Conservation (phyloP, 2,797 vertebrate genomes). For the Sebastes itinus region DNA sequence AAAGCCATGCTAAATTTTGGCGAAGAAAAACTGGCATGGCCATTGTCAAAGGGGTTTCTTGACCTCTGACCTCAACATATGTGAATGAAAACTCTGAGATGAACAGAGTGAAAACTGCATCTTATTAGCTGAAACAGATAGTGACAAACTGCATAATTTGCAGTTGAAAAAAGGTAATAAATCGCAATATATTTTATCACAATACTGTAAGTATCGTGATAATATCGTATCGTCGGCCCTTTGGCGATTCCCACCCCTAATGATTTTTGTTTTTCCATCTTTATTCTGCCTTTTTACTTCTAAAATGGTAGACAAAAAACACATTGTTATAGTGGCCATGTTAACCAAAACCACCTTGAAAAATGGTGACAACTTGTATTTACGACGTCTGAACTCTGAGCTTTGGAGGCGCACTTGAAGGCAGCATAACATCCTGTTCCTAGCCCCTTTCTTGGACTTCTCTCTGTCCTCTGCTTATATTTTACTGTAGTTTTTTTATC, state of each 20-base stretch:
- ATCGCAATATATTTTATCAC: too few relatives aligned
- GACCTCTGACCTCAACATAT: too few relatives aligned
- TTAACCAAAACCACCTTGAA: conserved; percentile 17
- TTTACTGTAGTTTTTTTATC: conserved; percentile 14
- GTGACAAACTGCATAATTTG: too few relatives aligned
- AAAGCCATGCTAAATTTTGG: accelerated
- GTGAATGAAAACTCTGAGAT: too few relatives aligned
- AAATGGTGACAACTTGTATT: not conserved
- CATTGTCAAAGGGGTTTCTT: too few relatives aligned
- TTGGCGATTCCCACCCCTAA: too few relatives aligned
- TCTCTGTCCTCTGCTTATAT: conserved; percentile 18
- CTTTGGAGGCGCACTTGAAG: conserved; percentile 1
- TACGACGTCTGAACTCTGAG: not conserved
- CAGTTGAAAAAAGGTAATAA: too few relatives aligned
- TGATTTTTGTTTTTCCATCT: not conserved
- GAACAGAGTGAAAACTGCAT: too few relatives aligned
- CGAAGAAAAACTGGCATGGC: too few relatives aligned
- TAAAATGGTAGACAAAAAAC: not conserved
- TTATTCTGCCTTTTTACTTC: not conserved
- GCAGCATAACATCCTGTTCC: conserved; percentile 6
- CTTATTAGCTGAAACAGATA: too few relatives aligned
- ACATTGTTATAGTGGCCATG: not conserved
- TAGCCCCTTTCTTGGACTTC: not conserved
- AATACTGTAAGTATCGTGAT: too few relatives aligned
- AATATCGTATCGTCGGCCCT: too few relatives aligned